A percentile compares a stretch with the other conserved stretches of the same genome.
These are phyloP conservation scores for Apocheima hispidaria DNA, from an alignment of 2,888 invertebrate species.

Conservation along the genomic window DNA sequence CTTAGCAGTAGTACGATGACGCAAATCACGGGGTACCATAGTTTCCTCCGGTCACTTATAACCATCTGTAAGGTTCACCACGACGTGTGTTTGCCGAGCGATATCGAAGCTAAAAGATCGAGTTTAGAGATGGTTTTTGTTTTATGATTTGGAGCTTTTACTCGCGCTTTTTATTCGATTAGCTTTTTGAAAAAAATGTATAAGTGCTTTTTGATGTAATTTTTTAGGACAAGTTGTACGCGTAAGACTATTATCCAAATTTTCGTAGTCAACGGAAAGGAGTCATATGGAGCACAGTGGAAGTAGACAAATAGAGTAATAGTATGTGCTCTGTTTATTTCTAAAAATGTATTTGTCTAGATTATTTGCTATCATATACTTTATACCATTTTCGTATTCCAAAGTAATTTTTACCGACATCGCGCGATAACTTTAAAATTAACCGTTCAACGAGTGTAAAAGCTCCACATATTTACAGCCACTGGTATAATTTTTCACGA, in stretches of 20 bases:
- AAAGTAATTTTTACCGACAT: background rate
- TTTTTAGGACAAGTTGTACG: background rate
- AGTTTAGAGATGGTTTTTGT: constrained; percentile 24
- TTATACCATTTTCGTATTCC: background rate
- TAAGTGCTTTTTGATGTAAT: background rate
- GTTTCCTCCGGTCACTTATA: constrained; percentile 66
- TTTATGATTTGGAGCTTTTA: constrained; percentile 15
- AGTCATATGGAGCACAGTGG: too few relatives aligned
- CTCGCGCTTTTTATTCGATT: constrained; percentile 3
- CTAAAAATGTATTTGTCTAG: background rate
- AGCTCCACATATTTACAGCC: constrained; percentile 22
- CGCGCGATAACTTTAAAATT: background rate
- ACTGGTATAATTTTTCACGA: constrained; percentile 8
- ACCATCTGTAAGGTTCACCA: constrained; percentile 72
- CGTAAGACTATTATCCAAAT: too few relatives aligned
- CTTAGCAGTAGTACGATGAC: constrained; percentile 59
- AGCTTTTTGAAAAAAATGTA: background rate
- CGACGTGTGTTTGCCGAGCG: constrained; percentile 15
- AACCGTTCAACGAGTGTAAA: constrained; percentile 31
- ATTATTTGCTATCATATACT: background rate
- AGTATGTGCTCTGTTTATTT: too few relatives aligned
- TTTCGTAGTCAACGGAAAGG: too few relatives aligned
- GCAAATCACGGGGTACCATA: constrained; percentile 65
- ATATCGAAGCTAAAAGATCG: constrained; percentile 36
- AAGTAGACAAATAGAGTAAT: too few relatives aligned